Conservation (phyloP, 2,888 invertebrate species). For the Xanthia togata region DNA sequence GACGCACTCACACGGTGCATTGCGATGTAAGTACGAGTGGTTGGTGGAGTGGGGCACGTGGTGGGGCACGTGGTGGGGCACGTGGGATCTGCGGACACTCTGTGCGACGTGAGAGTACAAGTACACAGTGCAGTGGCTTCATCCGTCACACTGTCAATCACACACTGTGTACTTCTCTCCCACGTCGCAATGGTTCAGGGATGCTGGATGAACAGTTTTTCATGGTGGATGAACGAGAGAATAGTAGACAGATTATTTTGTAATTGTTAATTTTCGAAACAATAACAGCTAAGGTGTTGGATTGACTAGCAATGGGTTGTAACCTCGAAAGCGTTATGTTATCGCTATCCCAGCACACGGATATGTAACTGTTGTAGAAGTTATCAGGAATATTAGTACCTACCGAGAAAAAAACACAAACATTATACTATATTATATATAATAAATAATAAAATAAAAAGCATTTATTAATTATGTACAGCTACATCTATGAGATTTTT, state of each 20-base stretch:
- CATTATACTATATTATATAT: no score
- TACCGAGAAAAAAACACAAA: no score
- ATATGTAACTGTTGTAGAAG: not conserved
- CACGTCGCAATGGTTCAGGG: not conserved
- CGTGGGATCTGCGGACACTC: not conserved
- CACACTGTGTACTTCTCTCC: no score
- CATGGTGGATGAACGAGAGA: not conserved
- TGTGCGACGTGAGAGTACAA: not conserved
- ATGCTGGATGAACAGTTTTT: not conserved
- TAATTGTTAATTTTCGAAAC: not conserved
- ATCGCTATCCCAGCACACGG: not conserved
- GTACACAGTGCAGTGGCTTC: no score
- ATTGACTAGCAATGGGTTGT: not conserved
- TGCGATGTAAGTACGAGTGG: slow-evolving; percentile 9
- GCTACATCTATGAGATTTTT: no score
- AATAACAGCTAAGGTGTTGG: no score
- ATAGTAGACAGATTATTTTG: not conserved
- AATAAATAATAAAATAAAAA: no score
- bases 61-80: not conserved
- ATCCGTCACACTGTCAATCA: no score
- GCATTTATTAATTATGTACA: no score
- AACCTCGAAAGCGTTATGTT: not conserved
- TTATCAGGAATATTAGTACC: not conserved
- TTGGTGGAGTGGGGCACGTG: not conserved
- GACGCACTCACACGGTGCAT: slow-evolving; percentile 32